phyloP scores from a whole-genome alignment of 2,113 vertebrate genomes.

The Camelus bactrianus region DNA sequence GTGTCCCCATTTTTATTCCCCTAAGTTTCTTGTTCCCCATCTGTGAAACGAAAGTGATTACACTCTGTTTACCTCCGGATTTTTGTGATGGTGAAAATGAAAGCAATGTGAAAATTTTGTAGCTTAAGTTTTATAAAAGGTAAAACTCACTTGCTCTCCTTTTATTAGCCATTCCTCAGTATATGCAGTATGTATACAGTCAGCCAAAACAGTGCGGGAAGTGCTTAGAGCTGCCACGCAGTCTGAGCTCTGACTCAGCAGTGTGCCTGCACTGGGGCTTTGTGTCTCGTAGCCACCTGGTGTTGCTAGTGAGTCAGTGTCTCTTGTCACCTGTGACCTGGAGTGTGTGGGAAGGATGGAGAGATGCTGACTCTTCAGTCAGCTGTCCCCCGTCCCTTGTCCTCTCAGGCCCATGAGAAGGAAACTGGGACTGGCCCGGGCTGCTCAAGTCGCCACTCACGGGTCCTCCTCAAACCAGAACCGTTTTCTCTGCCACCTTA shows the following conservation, averaged over 20 bases:
- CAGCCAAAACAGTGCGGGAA: background rate
- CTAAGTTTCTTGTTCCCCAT: background rate
- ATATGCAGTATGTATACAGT: background rate
- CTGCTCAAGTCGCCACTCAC: background rate
- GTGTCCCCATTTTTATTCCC: background rate
- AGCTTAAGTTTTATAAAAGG: background rate
- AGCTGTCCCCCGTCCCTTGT: background rate
- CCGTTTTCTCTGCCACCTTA: background rate
- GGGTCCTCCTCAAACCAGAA: background rate
- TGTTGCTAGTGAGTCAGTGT: conserved; percentile 76
- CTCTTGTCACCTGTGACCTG: background rate
- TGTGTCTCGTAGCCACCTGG: conserved; percentile 61
- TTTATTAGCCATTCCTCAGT: background rate
- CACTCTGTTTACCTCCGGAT: background rate
- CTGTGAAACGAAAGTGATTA: background rate
- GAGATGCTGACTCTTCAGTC: background rate
- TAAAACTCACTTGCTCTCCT: background rate
- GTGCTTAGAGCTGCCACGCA: background rate
- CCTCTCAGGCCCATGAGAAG: background rate
- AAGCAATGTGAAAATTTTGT: background rate
- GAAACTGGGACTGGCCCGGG: background rate
- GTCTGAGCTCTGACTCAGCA: background rate
- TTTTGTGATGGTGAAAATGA: conserved; percentile 45
- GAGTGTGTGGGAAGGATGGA: background rate
- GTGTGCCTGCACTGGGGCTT: background rate